Evolutionary conservation across 2,888 invertebrate species (phyloP), one percentile per base, ranked within the genome.

Genomic region (Dicycla oo): DNA sequence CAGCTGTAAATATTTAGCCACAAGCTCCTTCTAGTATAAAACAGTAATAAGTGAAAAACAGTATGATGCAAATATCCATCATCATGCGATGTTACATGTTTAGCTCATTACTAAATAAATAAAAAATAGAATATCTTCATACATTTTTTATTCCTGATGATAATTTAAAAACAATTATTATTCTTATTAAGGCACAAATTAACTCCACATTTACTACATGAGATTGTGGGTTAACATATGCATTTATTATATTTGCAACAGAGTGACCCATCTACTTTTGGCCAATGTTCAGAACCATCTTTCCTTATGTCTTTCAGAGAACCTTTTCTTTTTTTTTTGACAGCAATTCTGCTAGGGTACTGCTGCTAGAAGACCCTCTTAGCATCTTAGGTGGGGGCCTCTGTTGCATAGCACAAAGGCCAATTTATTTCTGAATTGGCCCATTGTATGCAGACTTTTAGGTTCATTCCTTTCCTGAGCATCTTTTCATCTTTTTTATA

Each of bases 181-280:
- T 87, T 89, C 53, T 86, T 88, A 86, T 87, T 88, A 26, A 85
- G n/a, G 80, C 87, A 80, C 74, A 87, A 88, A 87, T 88, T 88
- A 34, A 89, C 86, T 13, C 86, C 79, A 88, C 89, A 88, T 88
- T 88, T 89, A 84, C 1, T 85, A 83, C 88, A 30, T 30, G 30
- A 30, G 68, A 88, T 88, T 89, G 89, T 90, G 78, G 88, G 89
- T 88, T 89, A 89, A 67, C 88, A 89, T 87, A 88, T 89, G 72
- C 88, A 89, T 88, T 90, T 87, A 54, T 87, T 89, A 84, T 80
- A 89, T 88, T 89, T 30, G 30, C 30, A 30, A 2, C 30, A 4
- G 30, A 30, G 30, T 30, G 30, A 30, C 30, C 30, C 30, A 30
- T 4, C 30, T 88, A n/a, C n/a, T n/a, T n/a, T n/a, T n/a, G n/a